These are phyloP conservation scores for Bimastos eiseni DNA, from an alignment of 2,888 invertebrate species.

Conservation along the genomic window DNA sequence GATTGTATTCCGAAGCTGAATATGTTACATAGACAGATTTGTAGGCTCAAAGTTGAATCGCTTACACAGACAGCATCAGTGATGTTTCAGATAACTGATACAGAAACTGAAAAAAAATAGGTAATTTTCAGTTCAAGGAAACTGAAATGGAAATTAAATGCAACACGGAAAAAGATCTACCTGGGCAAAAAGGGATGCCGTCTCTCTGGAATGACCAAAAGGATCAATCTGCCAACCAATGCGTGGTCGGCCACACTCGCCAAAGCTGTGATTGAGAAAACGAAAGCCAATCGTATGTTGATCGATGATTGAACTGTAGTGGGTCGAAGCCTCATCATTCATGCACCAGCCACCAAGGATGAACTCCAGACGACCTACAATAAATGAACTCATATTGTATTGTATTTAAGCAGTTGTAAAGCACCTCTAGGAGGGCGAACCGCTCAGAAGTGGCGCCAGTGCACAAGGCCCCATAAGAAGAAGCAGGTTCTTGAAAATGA, in stretches of 20 bases:
- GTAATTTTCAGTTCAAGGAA: too few species aligned
- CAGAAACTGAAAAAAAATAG: too few species aligned
- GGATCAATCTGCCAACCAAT: constrained; percentile 87
- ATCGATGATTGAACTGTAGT: constrained; percentile 67
- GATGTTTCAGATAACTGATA: too few species aligned
- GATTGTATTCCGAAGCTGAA: background rate
- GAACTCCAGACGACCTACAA: constrained; percentile 63
- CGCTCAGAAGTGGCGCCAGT: too few species aligned
- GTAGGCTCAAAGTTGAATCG: too few species aligned
- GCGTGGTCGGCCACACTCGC: constrained; percentile 74
- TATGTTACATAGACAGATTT: too few species aligned
- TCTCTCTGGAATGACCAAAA: constrained; percentile 84
- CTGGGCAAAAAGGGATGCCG: constrained; percentile 71
- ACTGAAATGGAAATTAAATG: background rate
- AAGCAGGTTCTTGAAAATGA: too few species aligned
- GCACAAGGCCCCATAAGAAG: too few species aligned
- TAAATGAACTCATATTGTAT: background rate
- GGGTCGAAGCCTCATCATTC: constrained; percentile 67
- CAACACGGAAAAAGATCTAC: constrained; percentile 54
- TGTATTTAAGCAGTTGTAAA: too few species aligned
- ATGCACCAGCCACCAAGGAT: constrained; percentile 67
- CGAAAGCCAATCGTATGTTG: constrained; percentile 67
- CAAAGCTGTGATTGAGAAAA: constrained; percentile 58
- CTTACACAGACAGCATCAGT: too few species aligned
- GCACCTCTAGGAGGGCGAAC: too few species aligned